These are phyloP conservation scores for Cerceris rybyensis DNA, from an alignment of 2,888 invertebrate species.

Conservation along the genomic window DNA sequence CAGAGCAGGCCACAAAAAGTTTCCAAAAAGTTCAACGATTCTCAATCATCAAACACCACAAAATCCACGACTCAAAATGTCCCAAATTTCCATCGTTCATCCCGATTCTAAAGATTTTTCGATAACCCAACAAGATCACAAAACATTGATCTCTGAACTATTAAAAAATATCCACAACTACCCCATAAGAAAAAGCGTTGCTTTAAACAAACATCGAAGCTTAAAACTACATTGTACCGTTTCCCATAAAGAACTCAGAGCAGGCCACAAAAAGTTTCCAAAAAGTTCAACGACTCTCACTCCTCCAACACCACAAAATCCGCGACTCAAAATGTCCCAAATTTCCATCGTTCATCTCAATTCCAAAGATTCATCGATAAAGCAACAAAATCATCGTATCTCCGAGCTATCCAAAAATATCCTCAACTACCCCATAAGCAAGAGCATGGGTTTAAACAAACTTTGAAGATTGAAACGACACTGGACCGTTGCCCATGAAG, in stretches of 20 bases:
- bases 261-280: neutral
- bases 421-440: slow-evolving; percentile 17
- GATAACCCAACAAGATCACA: neutral
- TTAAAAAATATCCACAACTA: slow-evolving; percentile 26
- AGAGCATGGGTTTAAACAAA: no score
- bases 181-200: slow-evolving; percentile 1
- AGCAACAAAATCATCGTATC: neutral
- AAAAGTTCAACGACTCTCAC: no score
- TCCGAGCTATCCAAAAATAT: slow-evolving; percentile 23
- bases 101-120: neutral
- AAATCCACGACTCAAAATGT: no score
- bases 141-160: slow-evolving; percentile 5
- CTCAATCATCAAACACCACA: no score
- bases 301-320: no score
- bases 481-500: slow-evolving; percentile 16
- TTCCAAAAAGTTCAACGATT: no score
- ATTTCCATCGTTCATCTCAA: neutral
- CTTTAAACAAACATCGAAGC: slow-evolving; percentile 7
- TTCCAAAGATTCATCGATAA: neutral
- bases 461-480: slow-evolving; percentile 12
- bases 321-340: no score
- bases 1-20: neutral
- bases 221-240: slow-evolving; percentile 16
- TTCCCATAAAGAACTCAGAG: slow-evolving; percentile 1
- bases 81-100: neutral